phyloP scores from a whole-genome alignment of 2,797 vertebrate genomes.

The Mycteria americana region DNA sequence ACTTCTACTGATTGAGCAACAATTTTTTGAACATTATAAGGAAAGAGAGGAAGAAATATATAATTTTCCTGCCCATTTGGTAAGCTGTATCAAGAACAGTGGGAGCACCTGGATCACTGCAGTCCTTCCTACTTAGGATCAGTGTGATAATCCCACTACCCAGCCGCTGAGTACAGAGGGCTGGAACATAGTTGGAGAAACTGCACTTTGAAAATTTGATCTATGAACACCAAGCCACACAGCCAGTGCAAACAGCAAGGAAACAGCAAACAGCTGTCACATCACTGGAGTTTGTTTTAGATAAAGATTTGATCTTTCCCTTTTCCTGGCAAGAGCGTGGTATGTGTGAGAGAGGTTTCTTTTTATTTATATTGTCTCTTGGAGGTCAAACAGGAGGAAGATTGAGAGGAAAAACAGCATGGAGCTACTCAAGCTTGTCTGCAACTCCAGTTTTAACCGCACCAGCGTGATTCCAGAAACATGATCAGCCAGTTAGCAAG shows the following conservation, averaged over 20 bases:
- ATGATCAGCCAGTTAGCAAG: neutral
- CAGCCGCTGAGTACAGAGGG: neutral
- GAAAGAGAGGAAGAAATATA: neutral
- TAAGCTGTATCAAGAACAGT: neutral
- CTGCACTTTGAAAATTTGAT: neutral
- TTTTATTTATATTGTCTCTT: neutral
- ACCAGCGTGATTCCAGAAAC: neutral
- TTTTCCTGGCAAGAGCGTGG: neutral
- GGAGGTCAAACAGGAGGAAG: neutral
- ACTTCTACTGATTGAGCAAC: neutral
- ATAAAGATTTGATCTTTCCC: neutral
- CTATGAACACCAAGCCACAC: neutral
- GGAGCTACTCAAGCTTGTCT: neutral
- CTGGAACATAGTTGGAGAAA: neutral
- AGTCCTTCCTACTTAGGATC: neutral
- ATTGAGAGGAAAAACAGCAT: neutral
- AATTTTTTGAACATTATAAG: neutral
- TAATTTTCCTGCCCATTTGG: neutral
- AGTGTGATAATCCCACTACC: neutral
- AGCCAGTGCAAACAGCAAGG: neutral
- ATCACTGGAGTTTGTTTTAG: neutral
- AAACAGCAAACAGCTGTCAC: slow-evolving; percentile 18
- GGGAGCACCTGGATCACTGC: neutral
- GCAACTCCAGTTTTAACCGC: neutral
- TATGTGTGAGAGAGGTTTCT: neutral